Base-by-base conservation (phyloP, 2,888 invertebrate species). In the Meandrusa payeni region DNA sequence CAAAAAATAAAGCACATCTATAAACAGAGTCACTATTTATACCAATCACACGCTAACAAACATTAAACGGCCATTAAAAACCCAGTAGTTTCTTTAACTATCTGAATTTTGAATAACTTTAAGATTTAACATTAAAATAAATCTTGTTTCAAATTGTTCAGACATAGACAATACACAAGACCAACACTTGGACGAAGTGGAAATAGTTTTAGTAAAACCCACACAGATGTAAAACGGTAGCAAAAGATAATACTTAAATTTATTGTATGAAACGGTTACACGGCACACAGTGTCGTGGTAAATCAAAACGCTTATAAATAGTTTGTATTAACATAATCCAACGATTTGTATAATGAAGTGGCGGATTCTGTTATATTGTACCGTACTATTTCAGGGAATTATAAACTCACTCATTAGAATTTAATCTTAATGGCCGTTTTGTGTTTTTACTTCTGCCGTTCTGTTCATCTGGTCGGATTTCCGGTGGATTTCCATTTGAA, bases 261-360 rank as follows among this genome's bases (percentile, higher is more conserved):
- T 75, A 76, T 72, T 65, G 67, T 67, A 68, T 68, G 66, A 74
- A 78, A 80, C 62, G 64, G 71, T 69, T 71, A 74, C 73, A 72
- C 61, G 57, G 55, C 69, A 69, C 60, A 68, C 66, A 62, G 67
- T 65, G 28, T 37, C 44, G 33, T 61, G 66, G 72, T 82, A 81
- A 80, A 80, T 80, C 82, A 82, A 78, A 81, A 70, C 55, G 78
- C 77, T 81, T 81, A 77, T 70, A 78, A 76, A 80, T 76, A 73
- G 73, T 67, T 61, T 45, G 43, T 55, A 86, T 87, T 87, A 72
- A 68, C 85, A 87, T 87, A 86, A 86, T 86, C 75, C 65, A 49
- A 67, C 79, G 55, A 82, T 86, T 83, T 85, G 80, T 76, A 86
- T 85, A 86, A 83, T 76, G 65, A 80, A 73, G 69, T 71, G 70